Conservation (phyloP, 2,888 invertebrate species). For the Galerucella pusilla region DNA sequence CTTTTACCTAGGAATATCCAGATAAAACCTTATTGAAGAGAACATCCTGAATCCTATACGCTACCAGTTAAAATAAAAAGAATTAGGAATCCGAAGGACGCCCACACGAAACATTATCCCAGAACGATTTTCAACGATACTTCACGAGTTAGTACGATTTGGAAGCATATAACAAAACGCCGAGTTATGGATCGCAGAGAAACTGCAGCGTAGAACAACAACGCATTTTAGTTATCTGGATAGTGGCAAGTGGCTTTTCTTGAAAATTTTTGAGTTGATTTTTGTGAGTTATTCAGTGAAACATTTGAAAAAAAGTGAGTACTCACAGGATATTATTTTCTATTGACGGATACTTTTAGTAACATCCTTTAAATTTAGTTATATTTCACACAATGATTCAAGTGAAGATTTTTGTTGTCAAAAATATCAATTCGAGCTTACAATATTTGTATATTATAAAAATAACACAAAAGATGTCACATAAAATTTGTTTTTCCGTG, state of each 20-base stretch:
- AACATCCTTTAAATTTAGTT: too few species aligned
- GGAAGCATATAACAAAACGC: conserved; percentile 58
- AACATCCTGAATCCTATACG: conserved; percentile 6
- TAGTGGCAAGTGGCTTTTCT: conserved; percentile 33
- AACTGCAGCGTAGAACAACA: conserved; percentile 37
- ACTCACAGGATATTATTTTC: not conserved
- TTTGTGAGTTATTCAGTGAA: conserved; percentile 32
- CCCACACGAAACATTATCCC: conserved; percentile 40
- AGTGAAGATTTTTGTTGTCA: too few species aligned
- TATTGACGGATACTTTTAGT: not conserved
- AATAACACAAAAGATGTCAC: too few species aligned
- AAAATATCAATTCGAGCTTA: too few species aligned
- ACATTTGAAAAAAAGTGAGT: not conserved
- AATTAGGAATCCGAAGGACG: conserved; percentile 40
- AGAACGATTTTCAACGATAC: conserved; percentile 52
- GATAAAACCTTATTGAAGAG: not conserved
- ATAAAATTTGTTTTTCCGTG: too few species aligned
- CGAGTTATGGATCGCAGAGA: conserved; percentile 57
- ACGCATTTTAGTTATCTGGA: conserved; percentile 31
- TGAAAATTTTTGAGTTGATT: conserved; percentile 36
- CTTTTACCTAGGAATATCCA: not conserved
- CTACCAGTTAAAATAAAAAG: conserved; percentile 7
- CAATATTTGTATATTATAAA: too few species aligned
- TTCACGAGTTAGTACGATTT: conserved; percentile 49
- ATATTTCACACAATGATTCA: too few species aligned